These are phyloP conservation scores for Alviniconcha marisindica DNA, from an alignment of 1,140 invertebrate species.

Conservation along the genomic window DNA sequence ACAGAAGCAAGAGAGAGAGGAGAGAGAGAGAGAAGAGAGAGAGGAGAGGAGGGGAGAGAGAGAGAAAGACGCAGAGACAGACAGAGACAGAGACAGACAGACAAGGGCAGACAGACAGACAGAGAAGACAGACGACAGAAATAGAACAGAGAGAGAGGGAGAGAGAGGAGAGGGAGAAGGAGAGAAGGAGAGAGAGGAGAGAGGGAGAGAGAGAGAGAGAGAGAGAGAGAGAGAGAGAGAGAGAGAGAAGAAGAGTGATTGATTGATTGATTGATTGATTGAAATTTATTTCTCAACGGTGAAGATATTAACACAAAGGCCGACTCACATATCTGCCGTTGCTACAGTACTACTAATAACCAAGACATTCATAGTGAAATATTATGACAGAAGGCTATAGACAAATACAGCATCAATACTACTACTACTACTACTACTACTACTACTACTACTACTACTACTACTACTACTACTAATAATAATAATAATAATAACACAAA, in stretches of 20 bases:
- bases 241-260: background rate
- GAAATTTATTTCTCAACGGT: no score
- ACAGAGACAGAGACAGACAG: background rate
- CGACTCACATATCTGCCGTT: no score
- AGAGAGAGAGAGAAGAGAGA: background rate
- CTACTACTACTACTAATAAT: no score
- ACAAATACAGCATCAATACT: no score
- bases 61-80: constrained; percentile 5
- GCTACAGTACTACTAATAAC: no score
- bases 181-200: constrained; percentile 22
- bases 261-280: no score
- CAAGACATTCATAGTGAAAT: no score
- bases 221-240: constrained; percentile 20
- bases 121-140: background rate
- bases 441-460: no score
- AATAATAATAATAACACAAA: no score
- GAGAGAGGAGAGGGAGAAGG: constrained; percentile 3
- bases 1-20: background rate
- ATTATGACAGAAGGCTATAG: no score
- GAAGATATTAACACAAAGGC: no score
- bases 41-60: background rate
- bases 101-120: background rate
- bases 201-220: constrained; percentile 24
- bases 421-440: no score
- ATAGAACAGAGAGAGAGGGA: background rate